Evolutionary conservation across 2,888 invertebrate species (phyloP), one percentile per base, ranked within the genome.

Genomic region (Amiota mariae): DNA sequence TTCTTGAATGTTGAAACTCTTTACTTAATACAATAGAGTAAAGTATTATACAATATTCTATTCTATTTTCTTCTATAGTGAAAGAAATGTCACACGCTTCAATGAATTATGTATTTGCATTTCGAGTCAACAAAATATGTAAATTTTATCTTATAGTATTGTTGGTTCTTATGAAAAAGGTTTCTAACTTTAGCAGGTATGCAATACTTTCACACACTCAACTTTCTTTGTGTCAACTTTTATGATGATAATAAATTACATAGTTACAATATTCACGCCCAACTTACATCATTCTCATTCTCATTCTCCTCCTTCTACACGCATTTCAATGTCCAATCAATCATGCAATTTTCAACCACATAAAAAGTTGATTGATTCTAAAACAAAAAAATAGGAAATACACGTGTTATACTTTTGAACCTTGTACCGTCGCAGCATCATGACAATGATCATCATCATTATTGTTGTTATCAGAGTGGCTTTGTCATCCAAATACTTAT

Each of bases 331-430:
- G 85, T 77, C 47, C 47, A 46, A 88, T 88, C 89, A 87, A 89
- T 88, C 89, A 88, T 88, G 87, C 81, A 87, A 89, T 88, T 88
- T 87, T 88, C 88, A 87, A 87, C 85, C 79, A 85, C 88, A 88
- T 88, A 88, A 88, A 88, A 81, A 80, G 76, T 72, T 73, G 72
- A 56, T 76, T 74, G 15, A 15, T 15, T 13, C 54, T 54, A 13
- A 59, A 73, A 47, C 15, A 49, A 15, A 71, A 64, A 54, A 18
- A 8, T 56, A 46, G 2, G 54, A 70, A 66, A 49, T 63, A 73
- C 75, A 74, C 48, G 36, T 36, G 36, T 6, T 6, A 51, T 79
- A 80, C 81, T 81, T 82, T 79, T 79, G 51, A 4, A 56, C 64
- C 48, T 36, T 72, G 47, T 24, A 36, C 46, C 12, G 49, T 76